Conservation (phyloP, 2,888 invertebrate species). For the Brachynemurus nebulosus region DNA sequence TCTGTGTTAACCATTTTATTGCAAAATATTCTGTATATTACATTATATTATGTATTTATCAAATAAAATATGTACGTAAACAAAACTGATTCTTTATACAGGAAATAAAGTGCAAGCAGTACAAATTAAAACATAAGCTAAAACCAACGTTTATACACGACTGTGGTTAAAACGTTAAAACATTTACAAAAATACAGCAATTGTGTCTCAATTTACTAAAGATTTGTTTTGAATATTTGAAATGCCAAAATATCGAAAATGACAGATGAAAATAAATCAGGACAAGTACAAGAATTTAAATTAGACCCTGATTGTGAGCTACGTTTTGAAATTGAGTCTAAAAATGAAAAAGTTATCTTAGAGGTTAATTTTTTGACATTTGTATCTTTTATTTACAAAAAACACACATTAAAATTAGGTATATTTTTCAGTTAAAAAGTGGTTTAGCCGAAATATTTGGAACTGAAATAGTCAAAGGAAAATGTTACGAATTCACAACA, state of each 20-base stretch:
- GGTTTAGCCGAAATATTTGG: constrained; percentile 96
- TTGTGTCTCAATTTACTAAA: no score
- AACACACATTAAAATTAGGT: background rate
- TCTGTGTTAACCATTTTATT: no score
- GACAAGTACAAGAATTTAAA: constrained; percentile 52
- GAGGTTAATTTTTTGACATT: constrained; percentile 37
- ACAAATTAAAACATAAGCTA: no score
- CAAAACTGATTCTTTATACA: no score
- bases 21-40: no score
- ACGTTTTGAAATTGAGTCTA: constrained; percentile 87
- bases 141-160: no score
- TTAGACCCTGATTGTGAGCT: constrained; percentile 79
- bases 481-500: constrained; percentile 74
- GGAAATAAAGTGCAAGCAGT: no score
- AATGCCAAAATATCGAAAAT: constrained; percentile 21
- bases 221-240: no score
- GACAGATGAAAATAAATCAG: constrained; percentile 26
- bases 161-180: no score
- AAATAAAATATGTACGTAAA: no score
- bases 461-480: constrained; percentile 85
- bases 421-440: constrained; percentile 52
- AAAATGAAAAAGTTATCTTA: constrained; percentile 66
- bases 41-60: no score
- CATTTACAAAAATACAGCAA: no score
- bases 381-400: background rate